A percentile compares a stretch with the other conserved stretches of the same genome.
These are phyloP conservation scores for Bubalus kerabau DNA, from an alignment of 2,113 vertebrate genomes.

Conservation along the genomic window DNA sequence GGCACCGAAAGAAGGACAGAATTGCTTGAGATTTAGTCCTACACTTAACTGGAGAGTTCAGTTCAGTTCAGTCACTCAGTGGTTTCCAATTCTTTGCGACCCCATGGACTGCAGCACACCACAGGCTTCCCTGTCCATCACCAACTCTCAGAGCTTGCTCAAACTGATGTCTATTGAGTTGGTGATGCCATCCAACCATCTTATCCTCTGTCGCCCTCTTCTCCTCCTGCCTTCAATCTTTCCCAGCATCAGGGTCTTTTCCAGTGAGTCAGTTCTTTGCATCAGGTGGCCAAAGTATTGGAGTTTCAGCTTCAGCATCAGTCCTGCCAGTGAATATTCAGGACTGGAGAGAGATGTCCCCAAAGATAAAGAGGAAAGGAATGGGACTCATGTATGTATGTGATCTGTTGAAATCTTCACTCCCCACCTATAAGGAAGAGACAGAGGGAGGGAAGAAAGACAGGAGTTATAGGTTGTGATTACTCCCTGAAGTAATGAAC, in stretches of 20 bases:
- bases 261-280: neutral
- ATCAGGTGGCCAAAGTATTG: neutral
- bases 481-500: neutral
- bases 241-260: neutral
- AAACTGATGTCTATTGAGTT: neutral
- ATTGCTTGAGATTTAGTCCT: neutral
- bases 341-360: neutral
- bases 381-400: too few species aligned
- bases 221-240: neutral
- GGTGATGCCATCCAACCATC: neutral
- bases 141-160: neutral
- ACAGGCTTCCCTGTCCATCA: neutral
- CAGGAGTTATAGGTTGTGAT: neutral
- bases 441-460: neutral
- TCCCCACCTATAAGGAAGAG: neutral
- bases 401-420: neutral
- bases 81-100: rapidly evolving
- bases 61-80: neutral
- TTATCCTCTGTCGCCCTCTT: neutral
- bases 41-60: neutral
- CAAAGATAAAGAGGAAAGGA: neutral
- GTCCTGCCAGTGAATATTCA: neutral
- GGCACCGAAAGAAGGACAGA: neutral
- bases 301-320: neutral
- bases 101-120: neutral